A percentile compares a stretch with the other conserved stretches of the same genome.
These are phyloP conservation scores for Montipora sp. DNA, from an alignment of 64 coral and sea anemone species.

Conservation along the genomic window DNA sequence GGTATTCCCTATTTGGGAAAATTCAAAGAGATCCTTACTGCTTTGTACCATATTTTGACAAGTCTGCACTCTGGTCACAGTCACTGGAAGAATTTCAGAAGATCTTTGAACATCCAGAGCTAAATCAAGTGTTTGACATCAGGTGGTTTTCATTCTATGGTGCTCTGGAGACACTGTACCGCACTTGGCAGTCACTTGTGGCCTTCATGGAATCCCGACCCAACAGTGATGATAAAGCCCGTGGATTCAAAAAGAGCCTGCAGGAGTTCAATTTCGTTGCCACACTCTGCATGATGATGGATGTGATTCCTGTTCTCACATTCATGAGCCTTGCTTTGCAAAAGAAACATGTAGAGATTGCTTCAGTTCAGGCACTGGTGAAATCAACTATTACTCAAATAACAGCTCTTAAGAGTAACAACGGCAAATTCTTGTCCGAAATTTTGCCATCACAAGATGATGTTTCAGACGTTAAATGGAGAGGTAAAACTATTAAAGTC, in stretches of 20 bases:
- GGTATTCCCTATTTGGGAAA: slow-evolving; percentile 32
- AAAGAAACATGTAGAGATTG: slow-evolving; percentile 40
- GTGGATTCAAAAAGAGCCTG: background rate
- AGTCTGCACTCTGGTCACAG: slow-evolving; percentile 12
- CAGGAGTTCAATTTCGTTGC: slow-evolving; percentile 4
- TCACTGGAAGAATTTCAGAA: slow-evolving; percentile 33
- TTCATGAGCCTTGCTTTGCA: slow-evolving; percentile 42
- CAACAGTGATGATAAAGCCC: background rate
- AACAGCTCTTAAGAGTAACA: slow-evolving; percentile 27
- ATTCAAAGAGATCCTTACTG: slow-evolving; percentile 30
- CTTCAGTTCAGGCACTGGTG: slow-evolving; percentile 16
- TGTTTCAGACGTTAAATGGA: slow-evolving; percentile 22
- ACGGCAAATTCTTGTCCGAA: slow-evolving; percentile 34
- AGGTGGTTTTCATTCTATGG: slow-evolving; percentile 53
- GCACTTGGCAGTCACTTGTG: slow-evolving; percentile 30
- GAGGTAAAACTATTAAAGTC: slow-evolving; percentile 5
- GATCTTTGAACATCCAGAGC: slow-evolving; percentile 16
- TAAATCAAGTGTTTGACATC: slow-evolving; percentile 39
- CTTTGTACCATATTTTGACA: slow-evolving; percentile 25
- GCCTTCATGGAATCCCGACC: slow-evolving; percentile 1
- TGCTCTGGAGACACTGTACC: slow-evolving; percentile 24
- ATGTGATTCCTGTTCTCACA: slow-evolving; percentile 33
- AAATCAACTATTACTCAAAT: background rate
- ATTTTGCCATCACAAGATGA: slow-evolving; percentile 27
- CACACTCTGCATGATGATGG: slow-evolving; percentile 3